Conservation (phyloP, 2,113 vertebrate species). For the Thymallus thymallus region DNA sequence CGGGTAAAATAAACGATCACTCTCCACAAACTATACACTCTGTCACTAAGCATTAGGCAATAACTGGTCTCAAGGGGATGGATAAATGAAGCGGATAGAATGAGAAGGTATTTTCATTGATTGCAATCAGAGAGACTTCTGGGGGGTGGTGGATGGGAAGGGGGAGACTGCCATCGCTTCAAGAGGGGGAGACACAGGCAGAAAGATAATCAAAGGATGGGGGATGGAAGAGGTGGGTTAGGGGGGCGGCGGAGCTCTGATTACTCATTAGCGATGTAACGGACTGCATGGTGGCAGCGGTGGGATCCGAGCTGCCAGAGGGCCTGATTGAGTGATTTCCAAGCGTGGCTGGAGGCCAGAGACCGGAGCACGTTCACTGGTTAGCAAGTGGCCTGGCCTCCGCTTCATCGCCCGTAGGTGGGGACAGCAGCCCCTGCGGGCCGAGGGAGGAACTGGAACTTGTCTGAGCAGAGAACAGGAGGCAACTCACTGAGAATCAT, state of each 20-base stretch:
- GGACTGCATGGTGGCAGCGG: neutral
- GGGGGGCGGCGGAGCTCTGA: constrained; percentile 41
- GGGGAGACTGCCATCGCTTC: constrained; percentile 24
- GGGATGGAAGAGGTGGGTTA: constrained; percentile 3
- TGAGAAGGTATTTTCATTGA: constrained; percentile 52
- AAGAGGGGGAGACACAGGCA: constrained; percentile 35
- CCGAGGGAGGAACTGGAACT: constrained; percentile 1
- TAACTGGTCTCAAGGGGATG: constrained; percentile 37
- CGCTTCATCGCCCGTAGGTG: neutral
- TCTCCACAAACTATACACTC: constrained; percentile 42
- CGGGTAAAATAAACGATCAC: constrained; percentile 28
- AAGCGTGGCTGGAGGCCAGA: constrained; percentile 35
- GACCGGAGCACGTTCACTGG: constrained; percentile 1
- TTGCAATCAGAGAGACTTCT: constrained; percentile 55
- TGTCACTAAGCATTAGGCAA: constrained; percentile 44
- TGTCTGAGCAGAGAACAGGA: neutral
- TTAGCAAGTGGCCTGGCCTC: neutral
- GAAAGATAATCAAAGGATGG: constrained; percentile 37
- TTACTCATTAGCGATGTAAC: constrained; percentile 38
- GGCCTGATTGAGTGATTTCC: constrained; percentile 50
- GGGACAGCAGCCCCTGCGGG: constrained; percentile 35
- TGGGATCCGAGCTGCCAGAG: constrained; percentile 25
- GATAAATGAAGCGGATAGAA: constrained; percentile 41
- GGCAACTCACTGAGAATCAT: neutral
- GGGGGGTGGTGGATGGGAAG: neutral